Conservation (phyloP, 2,797 vertebrate species). For the Oreonectes daqikongensis region DNA sequence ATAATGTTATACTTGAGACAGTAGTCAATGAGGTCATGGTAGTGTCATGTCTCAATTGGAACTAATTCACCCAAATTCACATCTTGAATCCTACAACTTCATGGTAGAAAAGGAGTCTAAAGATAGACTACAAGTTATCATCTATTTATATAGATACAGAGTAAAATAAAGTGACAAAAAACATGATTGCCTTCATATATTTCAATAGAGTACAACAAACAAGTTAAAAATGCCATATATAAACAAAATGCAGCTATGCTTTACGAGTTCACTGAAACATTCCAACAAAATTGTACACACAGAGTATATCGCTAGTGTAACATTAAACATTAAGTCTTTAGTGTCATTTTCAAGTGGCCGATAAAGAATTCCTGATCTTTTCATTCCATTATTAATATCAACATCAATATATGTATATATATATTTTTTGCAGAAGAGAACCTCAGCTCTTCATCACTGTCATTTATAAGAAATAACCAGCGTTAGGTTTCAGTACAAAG, state of each 20-base stretch:
- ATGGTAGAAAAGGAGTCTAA: too few relatives aligned
- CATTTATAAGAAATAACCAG: neutral
- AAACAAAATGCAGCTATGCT: neutral
- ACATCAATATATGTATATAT: neutral
- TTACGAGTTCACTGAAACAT: constrained; percentile 39
- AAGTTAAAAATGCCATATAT: constrained; percentile 20
- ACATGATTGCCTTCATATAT: constrained; percentile 21
- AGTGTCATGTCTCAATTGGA: too few relatives aligned
- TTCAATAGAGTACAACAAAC: constrained; percentile 7
- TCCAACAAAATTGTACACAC: constrained; percentile 66
- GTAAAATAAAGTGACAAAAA: constrained; percentile 37
- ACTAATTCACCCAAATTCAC: too few relatives aligned
- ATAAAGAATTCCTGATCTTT: neutral
- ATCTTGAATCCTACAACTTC: neutral
- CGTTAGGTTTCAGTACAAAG: neutral
- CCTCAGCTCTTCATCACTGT: neutral
- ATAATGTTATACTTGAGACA: too few relatives aligned
- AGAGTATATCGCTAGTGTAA: neutral
- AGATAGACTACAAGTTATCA: too few relatives aligned
- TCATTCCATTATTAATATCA: constrained; percentile 1
- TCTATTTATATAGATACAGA: constrained; percentile 50
- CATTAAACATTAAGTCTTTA: constrained; percentile 28
- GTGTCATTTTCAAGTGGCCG: constrained; percentile 18
- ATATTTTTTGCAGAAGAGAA: neutral
- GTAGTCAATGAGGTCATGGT: too few relatives aligned